phyloP scores from a whole-genome alignment of 92 coral and sea anemone species.

The Umimayanthus kanabou region DNA sequence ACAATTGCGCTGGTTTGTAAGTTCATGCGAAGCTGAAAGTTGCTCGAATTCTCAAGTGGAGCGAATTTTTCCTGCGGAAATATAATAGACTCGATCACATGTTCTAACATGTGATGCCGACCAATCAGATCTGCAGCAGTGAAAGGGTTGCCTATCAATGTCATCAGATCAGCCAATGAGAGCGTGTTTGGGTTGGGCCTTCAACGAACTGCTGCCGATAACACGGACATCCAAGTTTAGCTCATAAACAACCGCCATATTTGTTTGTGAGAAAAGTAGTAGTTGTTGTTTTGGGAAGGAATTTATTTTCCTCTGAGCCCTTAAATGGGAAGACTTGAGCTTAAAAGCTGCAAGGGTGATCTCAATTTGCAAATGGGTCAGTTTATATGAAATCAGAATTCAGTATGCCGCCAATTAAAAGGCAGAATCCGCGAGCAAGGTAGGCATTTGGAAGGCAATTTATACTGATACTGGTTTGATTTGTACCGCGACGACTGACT shows the following conservation, averaged over 20 bases:
- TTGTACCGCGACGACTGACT: background rate
- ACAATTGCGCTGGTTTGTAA: background rate
- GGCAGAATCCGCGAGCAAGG: constrained; percentile 39
- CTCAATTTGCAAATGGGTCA: background rate
- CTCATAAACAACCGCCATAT: constrained; percentile 43
- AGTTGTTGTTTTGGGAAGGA: constrained; percentile 8
- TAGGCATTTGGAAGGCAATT: constrained; percentile 15
- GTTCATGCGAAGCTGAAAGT: background rate
- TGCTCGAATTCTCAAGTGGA: constrained; percentile 5
- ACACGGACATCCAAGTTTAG: constrained; percentile 10
- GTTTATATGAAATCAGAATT: constrained; percentile 13
- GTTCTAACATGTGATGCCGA: constrained; percentile 22
- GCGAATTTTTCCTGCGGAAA: constrained; percentile 4
- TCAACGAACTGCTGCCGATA: constrained; percentile 20
- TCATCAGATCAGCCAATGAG: constrained; percentile 13
- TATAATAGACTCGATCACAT: constrained; percentile 26
- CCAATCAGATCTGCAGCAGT: constrained; percentile 7
- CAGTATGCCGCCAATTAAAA: constrained; percentile 34
- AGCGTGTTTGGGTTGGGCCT: constrained; percentile 37
- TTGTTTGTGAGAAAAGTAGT: constrained; percentile 29
- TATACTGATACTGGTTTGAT: background rate
- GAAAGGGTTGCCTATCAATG: constrained; percentile 11
- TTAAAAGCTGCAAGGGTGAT: constrained; percentile 16
- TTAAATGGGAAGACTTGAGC: background rate
- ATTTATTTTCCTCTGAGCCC: background rate